A percentile compares a stretch with the other conserved stretches of the same genome.
These are phyloP conservation scores for Drosophila maculinotata DNA, from an alignment of 2,888 invertebrate species.

Conservation along the genomic window DNA sequence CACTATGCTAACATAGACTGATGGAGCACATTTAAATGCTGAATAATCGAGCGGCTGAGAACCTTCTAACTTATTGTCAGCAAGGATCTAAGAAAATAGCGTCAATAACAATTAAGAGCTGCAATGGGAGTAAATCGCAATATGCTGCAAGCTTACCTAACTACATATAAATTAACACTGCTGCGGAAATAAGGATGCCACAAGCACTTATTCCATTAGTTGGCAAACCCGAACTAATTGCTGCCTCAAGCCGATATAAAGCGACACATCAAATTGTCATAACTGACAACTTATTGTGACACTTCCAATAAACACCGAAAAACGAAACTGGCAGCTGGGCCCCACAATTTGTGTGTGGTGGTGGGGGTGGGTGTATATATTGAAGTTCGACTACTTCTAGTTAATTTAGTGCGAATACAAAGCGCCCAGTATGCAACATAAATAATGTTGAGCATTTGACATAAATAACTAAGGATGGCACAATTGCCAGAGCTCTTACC, in stretches of 20 bases:
- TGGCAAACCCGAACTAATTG: neutral
- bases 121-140: neutral
- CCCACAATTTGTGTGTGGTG: neutral
- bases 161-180: neutral
- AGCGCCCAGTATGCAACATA: conserved; percentile 74
- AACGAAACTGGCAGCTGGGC: conserved; percentile 56
- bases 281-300: conserved; percentile 73
- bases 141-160: neutral
- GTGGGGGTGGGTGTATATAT: conserved; percentile 1
- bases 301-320: conserved; percentile 50
- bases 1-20: too few relatives aligned
- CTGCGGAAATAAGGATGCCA: neutral
- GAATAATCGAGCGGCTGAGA: neutral
- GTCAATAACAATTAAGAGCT: neutral
- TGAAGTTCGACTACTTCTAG: conserved; percentile 37
- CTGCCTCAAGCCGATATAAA: neutral
- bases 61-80: neutral
- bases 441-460: conserved; percentile 73
- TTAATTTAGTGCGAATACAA: conserved; percentile 69
- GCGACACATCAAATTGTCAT: conserved; percentile 60
- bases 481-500: conserved; percentile 44
- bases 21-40: too few relatives aligned
- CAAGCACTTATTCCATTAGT: conserved; percentile 14
- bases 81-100: neutral
- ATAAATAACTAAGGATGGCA: conserved; percentile 71